Conservation (phyloP, 2,113 vertebrate genomes). For the Balaeniceps rex region DNA sequence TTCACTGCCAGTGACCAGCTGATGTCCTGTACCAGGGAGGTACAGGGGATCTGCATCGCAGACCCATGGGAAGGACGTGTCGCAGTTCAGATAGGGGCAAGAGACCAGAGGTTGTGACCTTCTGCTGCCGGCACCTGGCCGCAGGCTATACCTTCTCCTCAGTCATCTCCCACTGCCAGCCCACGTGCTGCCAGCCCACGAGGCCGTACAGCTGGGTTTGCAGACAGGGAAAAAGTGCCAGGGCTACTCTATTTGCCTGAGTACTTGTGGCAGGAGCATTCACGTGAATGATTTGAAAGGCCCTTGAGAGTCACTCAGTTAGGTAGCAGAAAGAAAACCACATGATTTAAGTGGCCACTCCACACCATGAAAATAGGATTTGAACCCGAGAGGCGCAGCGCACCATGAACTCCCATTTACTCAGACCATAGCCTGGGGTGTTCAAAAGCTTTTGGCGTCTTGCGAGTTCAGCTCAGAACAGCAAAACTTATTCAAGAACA, state of each 20-base stretch:
- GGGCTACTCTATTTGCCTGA: background rate
- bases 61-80: rapidly evolving
- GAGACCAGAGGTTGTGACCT: background rate
- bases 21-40: too few relatives aligned
- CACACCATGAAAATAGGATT: background rate
- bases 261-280: background rate
- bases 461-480: background rate
- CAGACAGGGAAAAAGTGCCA: background rate
- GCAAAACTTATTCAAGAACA: background rate
- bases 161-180: background rate
- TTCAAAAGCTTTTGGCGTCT: background rate
- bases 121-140: background rate
- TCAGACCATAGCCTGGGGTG: background rate
- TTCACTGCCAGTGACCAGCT: rapidly evolving
- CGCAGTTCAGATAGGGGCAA: rapidly evolving
- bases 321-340: background rate
- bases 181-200: background rate
- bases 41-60: background rate
- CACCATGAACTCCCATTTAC: background rate
- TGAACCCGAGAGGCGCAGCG: background rate
- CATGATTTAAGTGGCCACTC: background rate
- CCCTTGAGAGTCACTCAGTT: background rate
- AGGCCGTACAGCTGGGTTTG: rapidly evolving
- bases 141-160: background rate
- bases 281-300: background rate